Evolutionary conservation across 2,113 vertebrate genomes (phyloP).

Genomic region (Columbina picui): DNA sequence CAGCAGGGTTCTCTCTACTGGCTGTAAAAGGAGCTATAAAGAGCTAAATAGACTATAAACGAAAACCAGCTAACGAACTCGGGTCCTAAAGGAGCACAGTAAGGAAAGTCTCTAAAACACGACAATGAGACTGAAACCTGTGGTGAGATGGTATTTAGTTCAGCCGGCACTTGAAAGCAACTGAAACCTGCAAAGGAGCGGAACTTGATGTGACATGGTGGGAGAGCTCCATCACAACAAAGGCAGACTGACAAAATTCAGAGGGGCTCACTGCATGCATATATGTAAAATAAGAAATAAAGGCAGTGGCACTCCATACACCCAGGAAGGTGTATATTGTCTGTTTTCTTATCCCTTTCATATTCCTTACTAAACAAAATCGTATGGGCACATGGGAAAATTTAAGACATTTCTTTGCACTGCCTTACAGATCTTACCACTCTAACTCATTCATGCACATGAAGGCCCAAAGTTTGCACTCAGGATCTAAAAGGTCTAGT

Average conservation of each 20-base stretch:
- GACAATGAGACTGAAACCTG: neutral
- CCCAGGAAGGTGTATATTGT: neutral
- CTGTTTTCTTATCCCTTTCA: neutral
- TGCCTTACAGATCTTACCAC: neutral
- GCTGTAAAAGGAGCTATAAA: neutral
- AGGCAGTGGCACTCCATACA: neutral
- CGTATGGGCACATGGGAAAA: neutral
- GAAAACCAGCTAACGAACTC: neutral
- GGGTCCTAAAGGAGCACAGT: neutral
- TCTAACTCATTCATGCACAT: neutral
- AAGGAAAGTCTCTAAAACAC: neutral
- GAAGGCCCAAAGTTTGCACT: neutral
- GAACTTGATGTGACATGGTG: rapidly evolving
- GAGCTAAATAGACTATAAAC: neutral
- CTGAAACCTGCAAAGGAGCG: neutral
- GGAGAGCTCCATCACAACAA: neutral
- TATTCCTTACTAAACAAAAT: neutral
- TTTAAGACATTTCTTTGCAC: neutral
- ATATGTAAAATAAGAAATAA: neutral
- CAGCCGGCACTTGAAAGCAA: neutral
- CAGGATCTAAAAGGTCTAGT: neutral
- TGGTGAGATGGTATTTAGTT: neutral
- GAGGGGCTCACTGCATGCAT: neutral
- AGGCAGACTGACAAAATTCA: neutral
- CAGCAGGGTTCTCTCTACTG: neutral